These are phyloP conservation scores for Leptinotarsa defecta DNA, from an alignment of 1,140 invertebrate species.

Conservation along the genomic window DNA sequence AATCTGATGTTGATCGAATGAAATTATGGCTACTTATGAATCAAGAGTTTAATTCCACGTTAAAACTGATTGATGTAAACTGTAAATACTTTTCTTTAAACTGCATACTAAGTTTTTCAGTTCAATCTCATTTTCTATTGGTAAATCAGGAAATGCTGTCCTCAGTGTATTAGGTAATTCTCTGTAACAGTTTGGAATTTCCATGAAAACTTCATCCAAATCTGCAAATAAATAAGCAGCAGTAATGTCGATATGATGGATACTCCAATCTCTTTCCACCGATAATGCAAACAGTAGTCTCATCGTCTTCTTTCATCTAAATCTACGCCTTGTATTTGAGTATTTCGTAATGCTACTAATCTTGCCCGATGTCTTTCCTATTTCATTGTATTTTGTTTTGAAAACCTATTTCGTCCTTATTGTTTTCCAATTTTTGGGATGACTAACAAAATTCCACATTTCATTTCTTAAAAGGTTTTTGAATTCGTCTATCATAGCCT, in stretches of 20 bases:
- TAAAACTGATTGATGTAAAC: too few species aligned
- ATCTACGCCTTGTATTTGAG: too few species aligned
- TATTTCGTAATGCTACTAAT: not conserved
- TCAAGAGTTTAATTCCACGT: too few species aligned
- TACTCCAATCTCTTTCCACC: not conserved
- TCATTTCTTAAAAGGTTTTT: not conserved
- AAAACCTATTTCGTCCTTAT: not conserved
- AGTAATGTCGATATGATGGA: too few species aligned
- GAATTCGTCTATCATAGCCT: not conserved
- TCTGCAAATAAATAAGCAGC: too few species aligned
- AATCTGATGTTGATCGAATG: too few species aligned
- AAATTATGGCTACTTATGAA: too few species aligned
- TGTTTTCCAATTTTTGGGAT: not conserved
- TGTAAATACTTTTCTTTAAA: not conserved
- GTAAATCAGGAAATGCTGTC: too few species aligned
- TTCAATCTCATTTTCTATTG: not conserved
- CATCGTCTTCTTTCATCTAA: too few species aligned
- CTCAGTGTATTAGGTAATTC: too few species aligned
- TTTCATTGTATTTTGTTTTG: not conserved
- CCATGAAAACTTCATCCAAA: too few species aligned
- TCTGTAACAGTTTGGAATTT: too few species aligned
- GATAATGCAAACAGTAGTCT: not conserved
- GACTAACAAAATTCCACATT: not conserved
- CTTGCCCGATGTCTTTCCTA: not conserved
- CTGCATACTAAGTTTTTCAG: not conserved